Evolutionary conservation across 1,140 invertebrate species (phyloP).

Genomic region (Drosophila pseudoananassae): DNA sequence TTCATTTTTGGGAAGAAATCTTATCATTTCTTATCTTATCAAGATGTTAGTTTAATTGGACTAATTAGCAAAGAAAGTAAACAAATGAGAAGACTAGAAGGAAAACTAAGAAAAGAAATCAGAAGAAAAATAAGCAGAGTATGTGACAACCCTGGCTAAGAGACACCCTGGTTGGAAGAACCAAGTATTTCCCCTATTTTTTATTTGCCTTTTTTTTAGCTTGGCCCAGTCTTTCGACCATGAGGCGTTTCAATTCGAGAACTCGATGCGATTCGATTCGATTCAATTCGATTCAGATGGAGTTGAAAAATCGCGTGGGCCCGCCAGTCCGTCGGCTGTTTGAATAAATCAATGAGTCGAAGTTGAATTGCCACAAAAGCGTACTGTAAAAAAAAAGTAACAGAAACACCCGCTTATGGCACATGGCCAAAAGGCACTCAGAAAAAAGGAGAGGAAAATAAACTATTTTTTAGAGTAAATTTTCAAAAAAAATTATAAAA

Average conservation of each 20-base stretch:
- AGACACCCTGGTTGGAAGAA: too few species aligned
- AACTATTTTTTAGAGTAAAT: too few species aligned
- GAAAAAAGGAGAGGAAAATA: too few species aligned
- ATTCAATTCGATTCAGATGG: constrained; percentile 19
- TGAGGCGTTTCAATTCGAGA: constrained; percentile 24
- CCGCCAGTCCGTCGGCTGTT: constrained; percentile 31
- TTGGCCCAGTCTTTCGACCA: constrained; percentile 9
- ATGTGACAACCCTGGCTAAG: background rate
- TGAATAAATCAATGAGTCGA: constrained; percentile 69
- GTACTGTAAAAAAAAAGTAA: constrained; percentile 27
- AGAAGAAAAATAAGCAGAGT: too few species aligned
- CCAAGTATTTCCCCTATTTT: background rate
- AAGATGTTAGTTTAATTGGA: constrained; percentile 11
- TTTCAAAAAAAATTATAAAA: too few species aligned
- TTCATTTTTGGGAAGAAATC: constrained; percentile 3
- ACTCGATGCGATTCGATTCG: constrained; percentile 12
- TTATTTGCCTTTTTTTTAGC: background rate
- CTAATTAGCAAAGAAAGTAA: background rate
- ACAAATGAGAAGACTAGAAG: background rate
- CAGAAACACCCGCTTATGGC: constrained; percentile 70
- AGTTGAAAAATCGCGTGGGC: constrained; percentile 51
- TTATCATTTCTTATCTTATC: constrained; percentile 22
- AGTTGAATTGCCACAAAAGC: constrained; percentile 51
- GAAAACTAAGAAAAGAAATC: too few species aligned
- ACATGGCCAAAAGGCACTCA: constrained; percentile 37